Evolutionary conservation across 2,797 vertebrate species (phyloP), one percentile per base, ranked within the genome.

Genomic region (Lepus oiostolus): DNA sequence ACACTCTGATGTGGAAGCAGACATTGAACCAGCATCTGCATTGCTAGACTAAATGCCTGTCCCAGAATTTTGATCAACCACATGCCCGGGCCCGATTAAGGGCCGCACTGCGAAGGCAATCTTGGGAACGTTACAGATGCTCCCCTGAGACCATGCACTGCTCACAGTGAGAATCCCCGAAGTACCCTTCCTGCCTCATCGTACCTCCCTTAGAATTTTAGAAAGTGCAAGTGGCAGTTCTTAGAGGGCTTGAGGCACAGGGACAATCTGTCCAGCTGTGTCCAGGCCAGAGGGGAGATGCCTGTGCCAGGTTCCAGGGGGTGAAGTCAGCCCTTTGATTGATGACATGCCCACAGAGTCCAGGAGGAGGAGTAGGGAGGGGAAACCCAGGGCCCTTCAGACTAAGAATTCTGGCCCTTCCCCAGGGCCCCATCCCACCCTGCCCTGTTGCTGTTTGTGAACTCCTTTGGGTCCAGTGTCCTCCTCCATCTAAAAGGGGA

Each of bases 41-140:
- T 16, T 58, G 54, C 54, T 58, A 16, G 54, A 21, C 54, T 58
- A 58, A 58, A 58, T 21, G 14, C 54, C 54, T 58, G 19, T 58
- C 19, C 54, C 21, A 32, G 47, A 82, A 47, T 85, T 93, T 91
- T 68, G 91, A 91, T 93, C 54, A 83, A 82, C 32, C 58, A 74
- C 28, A 1, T 77, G 26, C 26, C 14, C 54, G 47, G 82, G 86
- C 80, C 63, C 77, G 28, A 68, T 85, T 82, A 85, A 91, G n/a
- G 9, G 63, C 54, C 58, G 75, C 17, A 17, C 21, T 76, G 80
- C 75, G 38, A 80, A 89, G 91, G 85, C 24, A 54, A 16, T 83
- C 35, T 4, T 26, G 2, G 67, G n/a, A 28, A 76, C 79, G 21
- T 79, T 79, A 72, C 65, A 86, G 80, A 62, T 47, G 42, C 7